Evolutionary conservation across 2,113 vertebrate species (phyloP).

Genomic region (Bagarius yarrelli): DNA sequence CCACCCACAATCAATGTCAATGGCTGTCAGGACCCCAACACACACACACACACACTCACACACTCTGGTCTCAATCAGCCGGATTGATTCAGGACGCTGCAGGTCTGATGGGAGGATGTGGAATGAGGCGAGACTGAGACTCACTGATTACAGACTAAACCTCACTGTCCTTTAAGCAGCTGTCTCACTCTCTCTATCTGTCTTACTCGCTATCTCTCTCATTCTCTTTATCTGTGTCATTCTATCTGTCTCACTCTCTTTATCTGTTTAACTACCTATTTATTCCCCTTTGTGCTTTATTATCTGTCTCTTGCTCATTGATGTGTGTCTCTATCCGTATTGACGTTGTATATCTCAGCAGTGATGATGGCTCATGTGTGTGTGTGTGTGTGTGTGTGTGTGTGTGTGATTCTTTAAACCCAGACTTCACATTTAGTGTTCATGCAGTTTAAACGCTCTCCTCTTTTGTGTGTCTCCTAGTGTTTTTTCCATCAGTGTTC

Average conservation of each 20-base stretch:
- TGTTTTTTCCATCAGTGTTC: neutral
- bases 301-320: neutral
- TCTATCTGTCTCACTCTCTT: constrained; percentile 26
- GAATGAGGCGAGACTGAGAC: neutral
- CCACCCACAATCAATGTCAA: constrained; percentile 68
- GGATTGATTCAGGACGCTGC: constrained; percentile 58
- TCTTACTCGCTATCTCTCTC: constrained; percentile 36
- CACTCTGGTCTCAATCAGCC: constrained; percentile 52
- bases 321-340: neutral
- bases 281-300: neutral
- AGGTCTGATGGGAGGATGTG: constrained; percentile 53
- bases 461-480: neutral
- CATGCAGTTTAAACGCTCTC: neutral
- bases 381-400: constrained; percentile 9
- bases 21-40: constrained; percentile 51
- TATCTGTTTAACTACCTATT: neutral
- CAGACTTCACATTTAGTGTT: no score
- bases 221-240: neutral
- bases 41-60: constrained; percentile 6
- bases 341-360: neutral
- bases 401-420: neutral
- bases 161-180: constrained; percentile 30
- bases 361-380: neutral
- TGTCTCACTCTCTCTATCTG: constrained; percentile 43
- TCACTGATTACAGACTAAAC: constrained; percentile 67